A percentile compares a stretch with the other conserved stretches of the same genome.
Conservation (phyloP, 2,113 vertebrate genomes). For the Notothenia coriiceps region DNA sequence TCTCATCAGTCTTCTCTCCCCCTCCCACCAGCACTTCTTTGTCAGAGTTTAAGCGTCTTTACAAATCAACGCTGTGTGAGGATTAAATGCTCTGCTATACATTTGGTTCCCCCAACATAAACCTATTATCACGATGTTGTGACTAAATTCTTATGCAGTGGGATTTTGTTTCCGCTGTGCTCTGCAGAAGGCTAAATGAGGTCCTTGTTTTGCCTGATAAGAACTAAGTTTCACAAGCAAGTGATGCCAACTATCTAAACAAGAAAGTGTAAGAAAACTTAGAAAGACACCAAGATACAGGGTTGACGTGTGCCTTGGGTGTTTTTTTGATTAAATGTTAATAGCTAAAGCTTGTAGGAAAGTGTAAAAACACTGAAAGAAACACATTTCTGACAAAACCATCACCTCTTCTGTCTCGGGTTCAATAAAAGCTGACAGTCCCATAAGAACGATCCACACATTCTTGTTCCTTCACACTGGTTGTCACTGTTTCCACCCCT, state of each 20-base stretch:
- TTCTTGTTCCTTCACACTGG: conserved; percentile 36
- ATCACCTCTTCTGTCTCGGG: conserved; percentile 15
- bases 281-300: conserved; percentile 16
- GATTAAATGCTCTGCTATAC: conserved; percentile 76
- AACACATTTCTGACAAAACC: conserved; percentile 24
- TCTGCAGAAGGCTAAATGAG: conserved; percentile 45
- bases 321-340: conserved; percentile 52
- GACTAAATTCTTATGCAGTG: conserved; percentile 62
- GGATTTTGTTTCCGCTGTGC: conserved; percentile 47
- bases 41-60: conserved; percentile 68
- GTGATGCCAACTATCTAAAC: conserved; percentile 17
- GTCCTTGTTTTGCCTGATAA: conserved; percentile 54
- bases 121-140: conserved; percentile 67
- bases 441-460: conserved; percentile 14
- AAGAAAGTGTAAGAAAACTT: not conserved
- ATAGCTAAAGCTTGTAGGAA: conserved; percentile 15
- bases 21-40: conserved; percentile 62
- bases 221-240: conserved; percentile 16
- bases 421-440: conserved; percentile 42
- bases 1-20: conserved; percentile 47
- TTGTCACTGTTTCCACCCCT: conserved; percentile 26
- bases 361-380: not conserved
- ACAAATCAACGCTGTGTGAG: conserved; percentile 63
- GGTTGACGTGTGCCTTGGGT: conserved; percentile 11
- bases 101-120: conserved; percentile 49